Evolutionary conservation across 2,888 invertebrate species (phyloP).

Genomic region (Andrena fulva): DNA sequence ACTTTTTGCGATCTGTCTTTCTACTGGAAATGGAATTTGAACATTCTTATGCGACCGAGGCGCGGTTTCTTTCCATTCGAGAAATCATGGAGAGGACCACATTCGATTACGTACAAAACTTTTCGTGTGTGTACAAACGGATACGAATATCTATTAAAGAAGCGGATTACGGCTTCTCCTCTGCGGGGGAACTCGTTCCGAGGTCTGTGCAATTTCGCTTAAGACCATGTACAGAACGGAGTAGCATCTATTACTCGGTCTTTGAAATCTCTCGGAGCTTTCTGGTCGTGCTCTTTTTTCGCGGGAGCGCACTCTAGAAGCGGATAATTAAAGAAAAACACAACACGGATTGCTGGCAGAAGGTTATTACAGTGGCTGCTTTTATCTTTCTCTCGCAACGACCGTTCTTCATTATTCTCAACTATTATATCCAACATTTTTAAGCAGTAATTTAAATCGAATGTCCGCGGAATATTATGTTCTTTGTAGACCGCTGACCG

Average conservation of each 20-base stretch:
- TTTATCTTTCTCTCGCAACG: not conserved
- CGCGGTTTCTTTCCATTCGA: not conserved
- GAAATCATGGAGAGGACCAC: not conserved
- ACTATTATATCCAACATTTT: not conserved
- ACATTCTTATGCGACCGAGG: not conserved
- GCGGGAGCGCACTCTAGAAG: not conserved
- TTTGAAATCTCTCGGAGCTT: constrained; percentile 26
- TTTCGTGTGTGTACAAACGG: constrained; percentile 7
- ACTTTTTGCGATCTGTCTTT: not conserved
- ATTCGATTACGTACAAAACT: constrained; percentile 31
- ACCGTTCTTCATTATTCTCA: not conserved
- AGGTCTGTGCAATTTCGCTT: constrained; percentile 36
- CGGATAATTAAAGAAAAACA: constrained; percentile 10
- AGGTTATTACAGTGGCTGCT: not conserved
- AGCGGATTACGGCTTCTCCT: constrained; percentile 28
- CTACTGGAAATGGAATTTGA: constrained; percentile 11
- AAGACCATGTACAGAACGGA: constrained; percentile 31
- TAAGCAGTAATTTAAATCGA: not conserved
- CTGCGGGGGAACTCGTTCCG: constrained; percentile 25
- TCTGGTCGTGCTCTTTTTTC: not conserved
- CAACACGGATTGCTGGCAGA: not conserved
- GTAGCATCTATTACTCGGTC: constrained; percentile 21
- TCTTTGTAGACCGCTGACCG: not conserved
- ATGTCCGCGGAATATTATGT: not conserved
- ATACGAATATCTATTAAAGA: constrained; percentile 42